These are phyloP conservation scores for Aphyosemion australe DNA, from an alignment of 2,113 vertebrate species.

Conservation along the genomic window DNA sequence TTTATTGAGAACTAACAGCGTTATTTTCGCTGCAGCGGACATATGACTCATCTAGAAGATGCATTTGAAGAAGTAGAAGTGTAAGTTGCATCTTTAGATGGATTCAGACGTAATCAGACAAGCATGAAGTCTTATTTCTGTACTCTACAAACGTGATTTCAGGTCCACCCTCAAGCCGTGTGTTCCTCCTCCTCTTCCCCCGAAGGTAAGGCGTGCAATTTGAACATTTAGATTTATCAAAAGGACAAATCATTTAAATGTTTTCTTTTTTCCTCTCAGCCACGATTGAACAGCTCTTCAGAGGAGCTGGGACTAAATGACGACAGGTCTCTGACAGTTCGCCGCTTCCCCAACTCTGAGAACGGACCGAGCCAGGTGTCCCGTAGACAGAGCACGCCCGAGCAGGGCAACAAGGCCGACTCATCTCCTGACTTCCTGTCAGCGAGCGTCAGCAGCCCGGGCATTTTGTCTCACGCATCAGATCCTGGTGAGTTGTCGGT, in stretches of 20 bases:
- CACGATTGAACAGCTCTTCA: slow-evolving; percentile 83
- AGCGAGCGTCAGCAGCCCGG: slow-evolving; percentile 86
- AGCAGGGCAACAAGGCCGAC: slow-evolving; percentile 76
- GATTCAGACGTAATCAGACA: neutral
- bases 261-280: slow-evolving; percentile 72
- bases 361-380: slow-evolving; percentile 76
- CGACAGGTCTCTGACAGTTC: slow-evolving; percentile 86
- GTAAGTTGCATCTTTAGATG: slow-evolving; percentile 75
- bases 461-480: slow-evolving; percentile 73
- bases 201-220: slow-evolving; percentile 83
- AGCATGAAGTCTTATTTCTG: neutral
- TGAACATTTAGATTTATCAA: neutral
- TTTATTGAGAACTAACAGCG: slow-evolving; percentile 1
- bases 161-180: slow-evolving; percentile 91
- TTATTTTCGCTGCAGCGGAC: slow-evolving; percentile 76
- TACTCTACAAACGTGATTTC: slow-evolving; percentile 38
- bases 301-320: slow-evolving; percentile 87
- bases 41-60: slow-evolving; percentile 83
- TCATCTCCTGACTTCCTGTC: slow-evolving; percentile 79
- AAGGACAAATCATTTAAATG: neutral
- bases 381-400: slow-evolving; percentile 89
- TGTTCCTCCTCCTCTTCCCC: slow-evolving; percentile 90
- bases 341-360: slow-evolving; percentile 84
- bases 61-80: slow-evolving; percentile 84
- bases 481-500: slow-evolving; percentile 68